Evolutionary conservation across 1,140 invertebrate species (phyloP).

Genomic region (Bombus confusus): DNA sequence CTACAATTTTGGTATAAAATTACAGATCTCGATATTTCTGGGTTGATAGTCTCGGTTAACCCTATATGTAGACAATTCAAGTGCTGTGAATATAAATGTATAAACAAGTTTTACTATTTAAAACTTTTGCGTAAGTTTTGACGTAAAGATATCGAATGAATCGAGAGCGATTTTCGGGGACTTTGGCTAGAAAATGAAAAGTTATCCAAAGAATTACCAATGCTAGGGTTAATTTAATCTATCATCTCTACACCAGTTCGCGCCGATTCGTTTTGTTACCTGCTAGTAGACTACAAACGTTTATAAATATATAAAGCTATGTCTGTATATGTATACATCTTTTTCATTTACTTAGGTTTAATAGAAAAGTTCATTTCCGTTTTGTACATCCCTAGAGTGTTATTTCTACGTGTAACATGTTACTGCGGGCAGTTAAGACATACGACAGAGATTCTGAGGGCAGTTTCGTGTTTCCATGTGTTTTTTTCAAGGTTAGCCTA

Average conservation of each 20-base stretch:
- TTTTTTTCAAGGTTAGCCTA: background rate
- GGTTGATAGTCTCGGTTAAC: background rate
- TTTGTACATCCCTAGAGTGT: conserved; percentile 65
- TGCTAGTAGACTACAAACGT: conserved; percentile 39
- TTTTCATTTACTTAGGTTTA: conserved; percentile 52
- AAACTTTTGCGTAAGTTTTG: background rate
- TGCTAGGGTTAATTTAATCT: background rate
- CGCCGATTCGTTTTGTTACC: conserved; percentile 2
- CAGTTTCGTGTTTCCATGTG: conserved; percentile 12
- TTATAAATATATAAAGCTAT: conserved; percentile 66
- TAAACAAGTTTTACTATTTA: background rate
- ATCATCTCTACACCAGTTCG: background rate
- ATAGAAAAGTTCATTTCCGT: conserved; percentile 51
- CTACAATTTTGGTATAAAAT: background rate
- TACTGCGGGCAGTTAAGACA: conserved; percentile 24
- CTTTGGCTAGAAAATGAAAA: background rate
- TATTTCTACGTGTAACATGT: conserved; percentile 47
- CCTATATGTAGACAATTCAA: background rate
- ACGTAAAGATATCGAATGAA: background rate
- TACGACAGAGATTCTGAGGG: conserved; percentile 33
- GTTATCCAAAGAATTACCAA: background rate
- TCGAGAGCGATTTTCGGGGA: background rate
- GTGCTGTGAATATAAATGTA: too few species aligned
- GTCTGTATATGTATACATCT: conserved; percentile 53
- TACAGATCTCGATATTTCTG: background rate